These are phyloP conservation scores for Parazoanthus darwini DNA, from an alignment of 92 coral and sea anemone species.

Conservation along the genomic window DNA sequence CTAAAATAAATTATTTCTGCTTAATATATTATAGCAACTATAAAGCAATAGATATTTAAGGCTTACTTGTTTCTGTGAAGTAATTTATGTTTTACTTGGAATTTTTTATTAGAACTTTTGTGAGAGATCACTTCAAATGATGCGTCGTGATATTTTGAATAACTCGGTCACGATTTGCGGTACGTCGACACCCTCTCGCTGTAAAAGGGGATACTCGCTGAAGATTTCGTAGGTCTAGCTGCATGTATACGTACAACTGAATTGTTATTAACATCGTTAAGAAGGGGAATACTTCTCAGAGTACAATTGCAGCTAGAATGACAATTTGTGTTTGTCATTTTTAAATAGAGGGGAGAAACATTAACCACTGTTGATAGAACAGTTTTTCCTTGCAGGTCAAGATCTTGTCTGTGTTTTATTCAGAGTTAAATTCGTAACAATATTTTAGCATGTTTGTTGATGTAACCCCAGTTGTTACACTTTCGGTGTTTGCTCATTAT, in stretches of 20 bases:
- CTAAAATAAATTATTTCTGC: no score
- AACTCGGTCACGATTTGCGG: no score
- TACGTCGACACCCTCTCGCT: no score
- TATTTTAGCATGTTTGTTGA: constrained; percentile 6
- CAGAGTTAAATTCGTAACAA: background rate
- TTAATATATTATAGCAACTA: background rate
- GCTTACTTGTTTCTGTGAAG: background rate
- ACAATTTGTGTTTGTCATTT: background rate
- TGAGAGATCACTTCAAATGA: background rate
- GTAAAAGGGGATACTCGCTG: no score
- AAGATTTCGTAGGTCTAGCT: no score
- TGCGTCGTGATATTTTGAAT: background rate
- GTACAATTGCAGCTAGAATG: no score
- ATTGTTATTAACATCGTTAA: background rate
- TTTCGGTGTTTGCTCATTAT: constrained; percentile 3
- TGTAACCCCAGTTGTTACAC: background rate
- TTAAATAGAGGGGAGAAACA: background rate
- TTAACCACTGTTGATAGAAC: background rate
- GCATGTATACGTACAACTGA: no score
- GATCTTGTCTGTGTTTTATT: constrained; percentile 1
- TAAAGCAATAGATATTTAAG: background rate
- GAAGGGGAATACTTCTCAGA: no score
- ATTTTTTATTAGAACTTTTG: background rate
- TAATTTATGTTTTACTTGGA: background rate
- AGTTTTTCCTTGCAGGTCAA: constrained; percentile 7